Conservation (phyloP, 1,140 invertebrate genomes). For the Vanessa atalanta region DNA sequence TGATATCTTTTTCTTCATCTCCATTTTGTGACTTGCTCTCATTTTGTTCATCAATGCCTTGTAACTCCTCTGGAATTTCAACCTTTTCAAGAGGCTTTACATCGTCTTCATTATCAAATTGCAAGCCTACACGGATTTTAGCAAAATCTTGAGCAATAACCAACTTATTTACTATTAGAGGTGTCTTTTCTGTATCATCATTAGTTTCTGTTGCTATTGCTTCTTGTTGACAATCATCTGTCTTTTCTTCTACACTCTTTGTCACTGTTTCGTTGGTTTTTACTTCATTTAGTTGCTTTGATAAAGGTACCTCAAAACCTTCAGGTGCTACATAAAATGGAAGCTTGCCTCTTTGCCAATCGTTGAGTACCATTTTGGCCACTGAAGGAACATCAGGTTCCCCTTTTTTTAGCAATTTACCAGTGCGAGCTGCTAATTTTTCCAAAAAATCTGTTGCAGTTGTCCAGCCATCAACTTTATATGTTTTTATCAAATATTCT, state of each 20-base stretch:
- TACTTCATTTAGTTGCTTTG: constrained; percentile 54
- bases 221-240: constrained; percentile 42
- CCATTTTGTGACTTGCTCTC: constrained; percentile 60
- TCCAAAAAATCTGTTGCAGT: constrained; percentile 95
- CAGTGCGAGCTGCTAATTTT: constrained; percentile 91
- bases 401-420: constrained; percentile 97
- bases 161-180: constrained; percentile 71
- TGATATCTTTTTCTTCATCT: constrained; percentile 70
- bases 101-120: constrained; percentile 86
- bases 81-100: constrained; percentile 82
- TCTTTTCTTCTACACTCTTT: constrained; percentile 30
- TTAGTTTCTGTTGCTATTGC: constrained; percentile 39
- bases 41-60: constrained; percentile 72
- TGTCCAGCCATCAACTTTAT: constrained; percentile 91
- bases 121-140: constrained; percentile 88
- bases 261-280: constrained; percentile 39
- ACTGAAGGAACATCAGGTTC: constrained; percentile 95
- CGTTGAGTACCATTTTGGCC: constrained; percentile 98
- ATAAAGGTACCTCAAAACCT: constrained; percentile 85
- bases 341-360: constrained; percentile 98
- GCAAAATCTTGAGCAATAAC: constrained; percentile 88
- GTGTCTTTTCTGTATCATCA: constrained; percentile 51
- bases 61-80: constrained; percentile 80
- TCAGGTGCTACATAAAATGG: constrained; percentile 96
- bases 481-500: constrained; percentile 96